Base-by-base conservation (phyloP, 2,888 invertebrate genomes). In the Euphydryas editha region DNA sequence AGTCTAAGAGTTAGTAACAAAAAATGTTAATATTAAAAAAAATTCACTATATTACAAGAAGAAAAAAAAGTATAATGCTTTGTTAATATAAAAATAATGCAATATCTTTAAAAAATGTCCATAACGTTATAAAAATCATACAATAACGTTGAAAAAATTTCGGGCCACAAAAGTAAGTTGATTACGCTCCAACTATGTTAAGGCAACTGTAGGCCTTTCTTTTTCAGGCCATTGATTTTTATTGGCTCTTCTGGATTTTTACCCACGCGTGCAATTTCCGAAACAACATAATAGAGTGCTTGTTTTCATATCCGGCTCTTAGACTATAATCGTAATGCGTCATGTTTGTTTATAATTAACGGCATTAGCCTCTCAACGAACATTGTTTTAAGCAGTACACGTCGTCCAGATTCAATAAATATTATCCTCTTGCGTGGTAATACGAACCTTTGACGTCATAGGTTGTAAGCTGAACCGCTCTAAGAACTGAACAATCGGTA, bases 271-370 rank as follows among this genome's bases (percentile, higher is more conserved):
- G 60, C 63, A 47, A 72, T 72, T 71, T 64, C 68, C 70, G 69
- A 67, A 65, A 67, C 59, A 57, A 64, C 70, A 47, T 62, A 63
- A 66, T 68, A 72, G 57, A 24, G 46, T 59, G 54, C 15, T 24
- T 21, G 30, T 59, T 59, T 65, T 51, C 13, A 47, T 51, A 78
- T 75, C 59, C 70, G 68, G 72, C 78, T 77, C 71, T 54, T 20
- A n/a, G 54, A 64, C 65, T 61, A 65, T 67, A 60, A 59, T 63
- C 57, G 61, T 59, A 82, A 76, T 78, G 74, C 77, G 78, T 80
- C 85, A 81, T 87, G 88, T 90, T 85, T 85, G 85, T 85, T 86
- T 85, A 81, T 88, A 88, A 90, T 90, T 89, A 90, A 90, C 90
- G 88, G 86, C 84, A 82, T 84, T 80, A 84, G 86, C 83, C 82